Percentiles rank a stretch among this genome's conserved stretches.
These are phyloP conservation scores for Mantis religiosa DNA, from an alignment of 2,888 invertebrate species.

Conservation along the genomic window DNA sequence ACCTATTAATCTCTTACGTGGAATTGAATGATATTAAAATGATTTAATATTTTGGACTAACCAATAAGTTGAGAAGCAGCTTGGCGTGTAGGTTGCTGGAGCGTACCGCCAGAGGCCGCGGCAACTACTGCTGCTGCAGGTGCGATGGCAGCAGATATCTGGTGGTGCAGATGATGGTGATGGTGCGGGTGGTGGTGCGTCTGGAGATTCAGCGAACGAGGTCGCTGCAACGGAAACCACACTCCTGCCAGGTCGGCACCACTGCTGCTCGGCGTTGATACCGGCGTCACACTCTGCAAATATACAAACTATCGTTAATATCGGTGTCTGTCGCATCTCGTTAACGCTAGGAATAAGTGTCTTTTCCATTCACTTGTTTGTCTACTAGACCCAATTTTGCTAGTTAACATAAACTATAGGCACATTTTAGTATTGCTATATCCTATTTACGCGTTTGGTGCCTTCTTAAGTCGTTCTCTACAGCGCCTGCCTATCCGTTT, in stretches of 20 bases:
- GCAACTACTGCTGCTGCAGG: not conserved
- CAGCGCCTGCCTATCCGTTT: too few species aligned
- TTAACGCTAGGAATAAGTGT: too few species aligned
- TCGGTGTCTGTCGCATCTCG: too few species aligned
- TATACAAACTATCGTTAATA: too few species aligned
- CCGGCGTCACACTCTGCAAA: slow-evolving; percentile 6
- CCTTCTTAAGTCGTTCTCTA: too few species aligned
- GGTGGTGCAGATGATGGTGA: not conserved
- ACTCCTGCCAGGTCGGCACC: slow-evolving; percentile 11
- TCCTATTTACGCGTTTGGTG: too few species aligned
- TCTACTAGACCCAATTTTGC: too few species aligned
- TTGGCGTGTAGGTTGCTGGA: not conserved
- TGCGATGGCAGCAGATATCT: not conserved
- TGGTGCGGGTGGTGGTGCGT: not conserved
- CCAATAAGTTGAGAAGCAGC: not conserved
- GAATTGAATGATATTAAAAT: too few species aligned
- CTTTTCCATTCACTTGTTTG: too few species aligned
- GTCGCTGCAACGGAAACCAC: slow-evolving; percentile 65
- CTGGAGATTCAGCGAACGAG: slow-evolving; percentile 63
- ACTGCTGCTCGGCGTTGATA: slow-evolving; percentile 26
- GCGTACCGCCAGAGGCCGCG: not conserved
- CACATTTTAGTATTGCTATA: too few species aligned
- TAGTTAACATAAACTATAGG: too few species aligned
- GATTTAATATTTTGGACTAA: not conserved
- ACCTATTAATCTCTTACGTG: too few species aligned